A percentile compares a stretch with the other conserved stretches of the same genome.
Conservation (phyloP, 2,888 invertebrate genomes). For the Caenorhabditis auriculariae region DNA sequence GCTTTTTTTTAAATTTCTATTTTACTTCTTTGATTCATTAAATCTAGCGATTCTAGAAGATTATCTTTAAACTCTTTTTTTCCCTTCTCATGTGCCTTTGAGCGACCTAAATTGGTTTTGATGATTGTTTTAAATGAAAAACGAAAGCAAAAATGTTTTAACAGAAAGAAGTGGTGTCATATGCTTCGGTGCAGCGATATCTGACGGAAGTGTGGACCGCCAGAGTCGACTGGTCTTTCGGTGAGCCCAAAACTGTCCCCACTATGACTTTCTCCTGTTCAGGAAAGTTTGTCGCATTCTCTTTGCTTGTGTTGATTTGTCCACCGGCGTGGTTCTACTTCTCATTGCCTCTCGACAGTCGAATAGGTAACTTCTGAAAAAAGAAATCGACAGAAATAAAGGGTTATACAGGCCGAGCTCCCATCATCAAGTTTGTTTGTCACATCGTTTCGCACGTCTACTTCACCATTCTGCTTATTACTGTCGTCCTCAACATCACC, state of each 20-base stretch:
- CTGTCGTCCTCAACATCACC: slow-evolving; percentile 60
- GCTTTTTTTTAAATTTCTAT: too few relatives aligned
- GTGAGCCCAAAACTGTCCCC: slow-evolving; percentile 4
- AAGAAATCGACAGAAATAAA: background rate
- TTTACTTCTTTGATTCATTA: too few relatives aligned
- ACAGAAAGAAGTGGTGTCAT: slow-evolving; percentile 63
- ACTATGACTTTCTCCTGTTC: too few relatives aligned
- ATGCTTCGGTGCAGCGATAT: slow-evolving; percentile 67
- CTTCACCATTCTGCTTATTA: slow-evolving; percentile 85
- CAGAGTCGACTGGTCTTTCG: slow-evolving; percentile 90
- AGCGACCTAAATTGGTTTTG: too few relatives aligned
- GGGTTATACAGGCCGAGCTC: slow-evolving; percentile 79
- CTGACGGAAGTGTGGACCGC: slow-evolving; percentile 93
- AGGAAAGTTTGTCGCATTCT: slow-evolving; percentile 85
- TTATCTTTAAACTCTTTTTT: too few relatives aligned
- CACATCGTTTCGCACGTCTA: slow-evolving; percentile 98
- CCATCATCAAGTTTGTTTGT: slow-evolving; percentile 99
- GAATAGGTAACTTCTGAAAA: slow-evolving; percentile 39
- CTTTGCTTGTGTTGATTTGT: slow-evolving; percentile 86
- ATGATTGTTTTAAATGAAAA: too few relatives aligned
- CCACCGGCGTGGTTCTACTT: slow-evolving; percentile 78
- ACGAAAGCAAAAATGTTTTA: slow-evolving; percentile 6
- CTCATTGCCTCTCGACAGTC: slow-evolving; percentile 58
- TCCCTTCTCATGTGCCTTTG: too few relatives aligned
- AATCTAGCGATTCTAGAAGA: too few relatives aligned